Evolutionary conservation across 64 coral and sea anemone species (phyloP).

Genomic region (Montipora foliosa): DNA sequence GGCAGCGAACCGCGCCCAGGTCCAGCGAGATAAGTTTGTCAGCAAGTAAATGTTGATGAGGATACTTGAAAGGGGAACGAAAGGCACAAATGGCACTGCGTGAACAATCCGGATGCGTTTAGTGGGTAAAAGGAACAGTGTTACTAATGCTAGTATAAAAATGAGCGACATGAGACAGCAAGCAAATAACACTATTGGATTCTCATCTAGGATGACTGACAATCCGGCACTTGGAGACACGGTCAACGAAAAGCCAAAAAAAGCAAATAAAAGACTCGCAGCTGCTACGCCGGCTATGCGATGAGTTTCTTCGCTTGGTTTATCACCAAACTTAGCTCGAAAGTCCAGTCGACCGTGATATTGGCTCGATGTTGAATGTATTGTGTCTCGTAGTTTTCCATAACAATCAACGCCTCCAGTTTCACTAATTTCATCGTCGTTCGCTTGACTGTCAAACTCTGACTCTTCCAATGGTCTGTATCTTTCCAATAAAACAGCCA

Average conservation of each 20-base stretch:
- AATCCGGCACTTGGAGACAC: constrained; percentile 13
- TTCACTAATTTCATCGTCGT: not conserved
- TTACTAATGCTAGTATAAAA: not conserved
- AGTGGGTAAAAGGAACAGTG: constrained; percentile 41
- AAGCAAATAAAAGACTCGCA: constrained; percentile 13
- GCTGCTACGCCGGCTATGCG: constrained; percentile 25
- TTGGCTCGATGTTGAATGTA: not conserved
- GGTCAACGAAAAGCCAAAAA: constrained; percentile 52
- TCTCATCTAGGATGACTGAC: not conserved
- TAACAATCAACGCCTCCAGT: constrained; percentile 1
- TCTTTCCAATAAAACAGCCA: constrained; percentile 74
- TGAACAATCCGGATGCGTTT: not conserved
- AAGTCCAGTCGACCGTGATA: not conserved
- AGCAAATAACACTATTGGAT: not conserved
- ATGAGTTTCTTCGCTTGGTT: constrained; percentile 46
- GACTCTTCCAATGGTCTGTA: constrained; percentile 38
- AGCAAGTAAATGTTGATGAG: constrained; percentile 68
- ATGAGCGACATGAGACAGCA: constrained; percentile 29
- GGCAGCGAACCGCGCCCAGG: constrained; percentile 69
- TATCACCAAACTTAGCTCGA: not conserved
- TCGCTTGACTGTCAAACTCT: not conserved
- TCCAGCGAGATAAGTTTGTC: constrained; percentile 57
- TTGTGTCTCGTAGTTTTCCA: not conserved
- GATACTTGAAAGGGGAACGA: constrained; percentile 58
- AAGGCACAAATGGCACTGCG: constrained; percentile 44